phyloP scores from a whole-genome alignment of 2,797 vertebrate species.

The Cirrhinus molitorella region DNA sequence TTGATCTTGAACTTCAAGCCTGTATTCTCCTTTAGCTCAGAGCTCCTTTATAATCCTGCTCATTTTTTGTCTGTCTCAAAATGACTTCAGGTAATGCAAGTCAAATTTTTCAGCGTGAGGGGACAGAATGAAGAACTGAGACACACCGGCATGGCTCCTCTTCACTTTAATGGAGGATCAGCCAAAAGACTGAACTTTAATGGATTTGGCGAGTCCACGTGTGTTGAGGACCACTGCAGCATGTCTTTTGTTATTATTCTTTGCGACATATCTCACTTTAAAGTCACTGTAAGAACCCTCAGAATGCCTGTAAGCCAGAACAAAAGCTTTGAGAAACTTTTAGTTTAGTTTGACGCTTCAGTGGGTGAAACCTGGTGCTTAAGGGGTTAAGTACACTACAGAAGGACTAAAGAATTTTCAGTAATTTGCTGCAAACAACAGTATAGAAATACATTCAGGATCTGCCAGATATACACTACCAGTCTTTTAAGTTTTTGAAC shows the following conservation, averaged over 20 bases:
- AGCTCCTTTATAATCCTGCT: constrained; percentile 61
- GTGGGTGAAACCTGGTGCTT: background rate
- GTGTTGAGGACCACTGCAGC: background rate
- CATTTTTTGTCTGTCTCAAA: constrained; percentile 33
- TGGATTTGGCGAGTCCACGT: background rate
- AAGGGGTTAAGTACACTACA: background rate
- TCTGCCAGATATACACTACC: background rate
- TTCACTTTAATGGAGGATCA: constrained; percentile 31
- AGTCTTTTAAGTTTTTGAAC: too few species aligned
- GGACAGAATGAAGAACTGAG: background rate
- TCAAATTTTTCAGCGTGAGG: constrained; percentile 24
- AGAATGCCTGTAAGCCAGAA: constrained; percentile 5
- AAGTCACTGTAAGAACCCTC: constrained; percentile 1
- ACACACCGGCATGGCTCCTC: background rate
- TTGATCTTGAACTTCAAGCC: constrained; percentile 75
- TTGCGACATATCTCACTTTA: background rate
- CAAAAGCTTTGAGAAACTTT: background rate
- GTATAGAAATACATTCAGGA: background rate
- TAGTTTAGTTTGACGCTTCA: background rate
- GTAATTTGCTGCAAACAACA: background rate
- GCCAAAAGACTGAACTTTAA: constrained; percentile 24
- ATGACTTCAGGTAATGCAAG: constrained; percentile 38
- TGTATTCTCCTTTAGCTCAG: constrained; percentile 64
- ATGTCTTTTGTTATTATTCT: constrained; percentile 9
- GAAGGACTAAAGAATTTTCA: background rate